Evolutionary conservation across 2,797 vertebrate species (phyloP), one percentile per base, ranked within the genome.

Genomic region (Sebastes hubbsi): DNA sequence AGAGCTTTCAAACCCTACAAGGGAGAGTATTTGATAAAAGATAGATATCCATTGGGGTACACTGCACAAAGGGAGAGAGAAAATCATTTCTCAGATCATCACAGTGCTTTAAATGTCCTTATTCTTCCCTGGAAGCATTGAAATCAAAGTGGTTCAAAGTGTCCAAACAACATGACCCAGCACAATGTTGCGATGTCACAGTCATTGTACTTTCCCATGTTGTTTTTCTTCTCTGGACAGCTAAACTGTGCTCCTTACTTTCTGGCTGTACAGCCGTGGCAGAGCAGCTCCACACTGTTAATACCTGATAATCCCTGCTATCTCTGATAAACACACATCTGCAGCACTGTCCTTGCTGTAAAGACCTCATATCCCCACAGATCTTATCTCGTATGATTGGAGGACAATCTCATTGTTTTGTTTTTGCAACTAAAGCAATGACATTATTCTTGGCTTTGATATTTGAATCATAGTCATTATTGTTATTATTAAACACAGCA

Each of bases 281-380:
- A 60, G 11, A 58, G 42, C 38, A 61, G 76, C 73, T 46, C 38
- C 10, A 63, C 42, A 13, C 32, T 20, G 56, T 20, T 82, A 75
- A 74, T 68, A 58, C 75, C 56, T 38, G 68, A 46, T 83, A 86
- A 86, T 86, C 84, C 77, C 30, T n/a, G 16, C 56, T 77, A 80
- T 82, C 80, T 68, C 63, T 71, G 38, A 76, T 76, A 42, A 78
- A 84, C 78, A 83, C 73, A 78, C 67, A 84, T 79, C 73, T 63
- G 72, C 36, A 74, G 42, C 66, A 46, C 42, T 74, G 78, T 64
- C 76, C 59, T 70, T 49, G 36, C 58, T 63, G 38, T 24, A 20
- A 69, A 75, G 11, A 78, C 42, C 70, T 62, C 42, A 65, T 54
- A 52, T 60, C 60, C 60, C 13, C 29, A 49, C 60, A 56, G 36